Percentiles rank a stretch among this genome's conserved stretches.
phyloP scores from a whole-genome alignment of 2,888 invertebrate species.

The Aphidius colemani region DNA sequence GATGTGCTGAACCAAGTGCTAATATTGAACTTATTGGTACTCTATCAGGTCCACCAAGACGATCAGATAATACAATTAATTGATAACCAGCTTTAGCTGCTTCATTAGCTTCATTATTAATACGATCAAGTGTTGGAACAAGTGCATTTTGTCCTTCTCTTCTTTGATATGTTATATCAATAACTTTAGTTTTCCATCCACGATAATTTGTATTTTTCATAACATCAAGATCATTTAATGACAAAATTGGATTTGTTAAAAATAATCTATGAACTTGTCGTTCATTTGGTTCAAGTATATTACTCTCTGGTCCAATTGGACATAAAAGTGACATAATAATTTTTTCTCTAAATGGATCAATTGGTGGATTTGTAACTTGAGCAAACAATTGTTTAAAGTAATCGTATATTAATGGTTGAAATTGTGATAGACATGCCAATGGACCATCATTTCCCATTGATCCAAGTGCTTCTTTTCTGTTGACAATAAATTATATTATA shows the following conservation, averaged over 20 bases:
- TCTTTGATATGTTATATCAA: slow-evolving; percentile 88
- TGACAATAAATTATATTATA: slow-evolving; percentile 4
- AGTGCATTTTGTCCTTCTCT: slow-evolving; percentile 77
- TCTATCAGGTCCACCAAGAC: slow-evolving; percentile 67
- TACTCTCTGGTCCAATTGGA: slow-evolving; percentile 95
- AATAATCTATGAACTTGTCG: slow-evolving; percentile 89
- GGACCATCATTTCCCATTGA: slow-evolving; percentile 99
- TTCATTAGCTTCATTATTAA: slow-evolving; percentile 79
- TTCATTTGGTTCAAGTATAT: slow-evolving; percentile 88
- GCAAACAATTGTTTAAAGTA: slow-evolving; percentile 99
- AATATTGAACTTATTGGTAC: slow-evolving; percentile 82
- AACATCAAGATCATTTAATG: slow-evolving; percentile 86
- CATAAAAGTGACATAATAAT: slow-evolving; percentile 98
- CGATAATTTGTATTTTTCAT: slow-evolving; percentile 82
- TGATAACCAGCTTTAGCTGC: slow-evolving; percentile 82
- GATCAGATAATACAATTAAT: slow-evolving; percentile 86
- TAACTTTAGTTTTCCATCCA: slow-evolving; percentile 85
- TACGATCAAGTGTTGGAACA: slow-evolving; percentile 75
- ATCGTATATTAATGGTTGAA: slow-evolving; percentile 92
- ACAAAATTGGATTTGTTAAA: slow-evolving; percentile 91
- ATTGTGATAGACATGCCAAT: slow-evolving; percentile 92
- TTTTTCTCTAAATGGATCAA: slow-evolving; percentile 98
- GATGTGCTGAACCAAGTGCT: slow-evolving; percentile 92
- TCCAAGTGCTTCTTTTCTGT: slow-evolving; percentile 95
- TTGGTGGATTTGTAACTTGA: slow-evolving; percentile 98